Evolutionary conservation across 1,140 invertebrate genomes (phyloP), one percentile per base, ranked within the genome.

Genomic region (Cardiocondyla obscurior): DNA sequence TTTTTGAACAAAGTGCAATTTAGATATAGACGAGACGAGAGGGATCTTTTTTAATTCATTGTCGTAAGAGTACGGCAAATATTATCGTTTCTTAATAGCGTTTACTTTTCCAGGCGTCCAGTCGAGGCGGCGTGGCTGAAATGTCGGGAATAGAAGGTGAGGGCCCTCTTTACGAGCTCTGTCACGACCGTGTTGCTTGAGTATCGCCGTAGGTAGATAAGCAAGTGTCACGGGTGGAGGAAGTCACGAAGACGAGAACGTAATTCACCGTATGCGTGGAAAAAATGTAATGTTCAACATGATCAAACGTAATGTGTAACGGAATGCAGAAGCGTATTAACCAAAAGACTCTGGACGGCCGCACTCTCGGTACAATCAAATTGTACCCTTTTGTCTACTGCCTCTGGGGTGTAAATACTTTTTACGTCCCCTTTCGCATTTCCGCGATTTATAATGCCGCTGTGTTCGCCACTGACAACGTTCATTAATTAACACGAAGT

Each of bases 81-180:
- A 33, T 64, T 33, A 33, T 55, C 16, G 19, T 55, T 72, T 72
- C 5, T 19, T 33, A 74, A 74, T 30, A 16, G 12, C 12, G 39
- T 69, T 53, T 51, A 51, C 87, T 85, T 84, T 92, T 93, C 12
- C 86, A 94, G 92, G 88, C 88, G 65, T 85, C 88, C 87, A 76
- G 84, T 85, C 53, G 85, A 84, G 72, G 74, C 82, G 84, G 84
- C 82, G 72, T 86, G 77, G 77, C 84, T 88, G 85, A 88, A 88
- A 94, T 94, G 93, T 93, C 93, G 86, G 90, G 90, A 85, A 85
- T 82, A 88, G 91, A 93, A 93, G 93, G 93, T 93, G 87, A 90
- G 88, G 73, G 65, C 81, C 70, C n/a, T n/a, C 64, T 87, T 87
- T 83, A 60, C 65, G 72, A 87, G 81, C 79, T 51, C 46, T 30